Evolutionary conservation across 2,888 invertebrate species (phyloP).

Genomic region (Zeuzera pyrina): DNA sequence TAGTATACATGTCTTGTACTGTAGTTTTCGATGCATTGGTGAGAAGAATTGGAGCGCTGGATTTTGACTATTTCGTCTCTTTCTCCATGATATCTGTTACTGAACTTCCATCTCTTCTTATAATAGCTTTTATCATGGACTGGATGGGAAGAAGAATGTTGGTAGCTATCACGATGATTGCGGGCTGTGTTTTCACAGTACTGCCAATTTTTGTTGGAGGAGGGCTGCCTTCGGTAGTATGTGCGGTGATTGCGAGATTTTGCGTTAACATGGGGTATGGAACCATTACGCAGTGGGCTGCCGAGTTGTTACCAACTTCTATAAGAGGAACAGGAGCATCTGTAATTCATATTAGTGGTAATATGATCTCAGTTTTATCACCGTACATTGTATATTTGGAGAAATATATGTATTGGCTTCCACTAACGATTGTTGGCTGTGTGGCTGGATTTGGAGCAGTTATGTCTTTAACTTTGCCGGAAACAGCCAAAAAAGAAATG

Average conservation of each 20-base stretch:
- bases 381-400: conserved; percentile 11
- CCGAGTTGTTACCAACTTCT: conserved; percentile 9
- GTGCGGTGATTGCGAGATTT: conserved; percentile 10
- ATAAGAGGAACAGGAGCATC: conserved; percentile 9
- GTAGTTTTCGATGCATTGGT: conserved; percentile 10
- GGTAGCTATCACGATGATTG: background rate
- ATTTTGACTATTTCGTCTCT: conserved; percentile 10
- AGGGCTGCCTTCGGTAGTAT: conserved; percentile 8
- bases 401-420: conserved; percentile 7
- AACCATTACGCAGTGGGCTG: conserved; percentile 10
- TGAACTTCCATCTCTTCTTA: conserved; percentile 9
- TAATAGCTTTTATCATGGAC: conserved; percentile 10
- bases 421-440: conserved; percentile 6
- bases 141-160: conserved; percentile 11
- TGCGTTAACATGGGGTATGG: conserved; percentile 8
- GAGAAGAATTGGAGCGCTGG: conserved; percentile 8
- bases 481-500: conserved; percentile 9
- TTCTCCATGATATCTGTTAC: conserved; percentile 11
- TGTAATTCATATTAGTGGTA: conserved; percentile 8
- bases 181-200: conserved; percentile 5
- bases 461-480: conserved; percentile 6
- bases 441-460: conserved; percentile 5
- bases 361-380: conserved; percentile 6
- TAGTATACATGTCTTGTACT: conserved; percentile 9
- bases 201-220: conserved; percentile 7